These are phyloP conservation scores for Manis pentadactyla DNA, from an alignment of 2,797 vertebrate species.

Conservation along the genomic window DNA sequence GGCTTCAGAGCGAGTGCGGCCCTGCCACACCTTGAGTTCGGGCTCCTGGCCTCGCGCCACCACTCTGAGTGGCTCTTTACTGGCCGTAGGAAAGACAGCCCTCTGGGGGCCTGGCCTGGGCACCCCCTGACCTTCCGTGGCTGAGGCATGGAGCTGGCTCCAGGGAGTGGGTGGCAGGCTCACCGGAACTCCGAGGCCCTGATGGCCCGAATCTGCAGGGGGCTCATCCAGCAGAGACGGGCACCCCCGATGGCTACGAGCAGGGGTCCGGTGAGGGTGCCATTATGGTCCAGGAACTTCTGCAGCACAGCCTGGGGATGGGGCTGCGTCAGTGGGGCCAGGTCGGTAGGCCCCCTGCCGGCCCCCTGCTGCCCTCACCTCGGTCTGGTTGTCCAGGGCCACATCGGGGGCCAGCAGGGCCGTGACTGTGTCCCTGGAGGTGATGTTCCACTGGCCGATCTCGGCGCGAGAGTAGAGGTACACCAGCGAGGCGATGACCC, in stretches of 20 bases:
- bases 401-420: slow-evolving; percentile 68
- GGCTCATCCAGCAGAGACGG: slow-evolving; percentile 79
- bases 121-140: neutral
- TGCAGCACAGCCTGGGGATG: slow-evolving; percentile 68
- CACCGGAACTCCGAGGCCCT: slow-evolving; percentile 69
- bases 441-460: slow-evolving; percentile 81
- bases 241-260: slow-evolving; percentile 55
- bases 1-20: neutral
- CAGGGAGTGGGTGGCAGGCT: neutral
- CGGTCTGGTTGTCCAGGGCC: slow-evolving; percentile 62
- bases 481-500: slow-evolving; percentile 10
- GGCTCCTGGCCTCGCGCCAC: neutral
- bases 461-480: slow-evolving; percentile 55
- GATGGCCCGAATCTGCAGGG: slow-evolving; percentile 78
- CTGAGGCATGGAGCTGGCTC: neutral
- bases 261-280: slow-evolving; percentile 67
- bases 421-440: neutral
- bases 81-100: neutral
- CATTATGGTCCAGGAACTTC: slow-evolving; percentile 78
- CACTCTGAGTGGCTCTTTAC: neutral
- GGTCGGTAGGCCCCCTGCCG: fast-evolving
- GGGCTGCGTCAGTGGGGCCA: neutral
- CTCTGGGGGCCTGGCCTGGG: no score
- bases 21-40: neutral
- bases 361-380: slow-evolving; percentile 70